phyloP scores from a whole-genome alignment of 2,888 invertebrate genomes.

The Drosophila borealis region DNA sequence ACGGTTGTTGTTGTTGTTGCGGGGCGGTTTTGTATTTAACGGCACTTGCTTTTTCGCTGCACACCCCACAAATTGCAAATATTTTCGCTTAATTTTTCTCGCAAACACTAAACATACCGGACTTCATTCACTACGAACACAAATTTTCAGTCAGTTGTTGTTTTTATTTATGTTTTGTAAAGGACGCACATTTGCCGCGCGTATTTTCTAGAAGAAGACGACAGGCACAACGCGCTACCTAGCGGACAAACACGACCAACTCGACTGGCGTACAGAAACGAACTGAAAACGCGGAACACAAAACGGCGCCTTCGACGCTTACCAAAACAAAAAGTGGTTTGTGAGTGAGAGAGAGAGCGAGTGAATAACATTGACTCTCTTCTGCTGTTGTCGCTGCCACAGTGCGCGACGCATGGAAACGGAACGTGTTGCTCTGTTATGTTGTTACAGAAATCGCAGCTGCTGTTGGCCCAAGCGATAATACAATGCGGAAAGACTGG shows the following conservation, averaged over 20 bases:
- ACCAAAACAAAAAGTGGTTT: constrained; percentile 44
- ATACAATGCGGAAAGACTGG: not conserved
- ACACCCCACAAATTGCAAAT: constrained; percentile 45
- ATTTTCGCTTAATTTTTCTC: constrained; percentile 18
- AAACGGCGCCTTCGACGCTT: constrained; percentile 17
- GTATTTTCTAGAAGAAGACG: constrained; percentile 60
- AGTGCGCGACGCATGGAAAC: constrained; percentile 24
- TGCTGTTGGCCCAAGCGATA: constrained; percentile 3
- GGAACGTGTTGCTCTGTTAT: constrained; percentile 26
- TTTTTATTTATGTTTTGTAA: constrained; percentile 46
- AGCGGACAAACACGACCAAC: constrained; percentile 24
- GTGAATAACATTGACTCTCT: constrained; percentile 14
- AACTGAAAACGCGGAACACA: constrained; percentile 49
- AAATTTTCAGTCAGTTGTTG: constrained; percentile 43
- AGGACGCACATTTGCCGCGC: constrained; percentile 54
- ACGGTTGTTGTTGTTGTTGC: constrained; percentile 51
- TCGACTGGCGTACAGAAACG: constrained; percentile 52
- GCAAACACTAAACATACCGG: constrained; percentile 20
- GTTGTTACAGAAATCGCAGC: constrained; percentile 12
- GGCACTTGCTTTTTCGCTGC: constrained; percentile 39
- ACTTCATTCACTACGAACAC: constrained; percentile 22
- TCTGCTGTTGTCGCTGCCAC: not conserved
- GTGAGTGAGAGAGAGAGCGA: constrained; percentile 8
- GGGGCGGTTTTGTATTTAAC: constrained; percentile 65
- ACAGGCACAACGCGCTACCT: constrained; percentile 24